Percentiles rank a stretch among this genome's conserved stretches.
These are phyloP conservation scores for Patagioenas fasciata DNA, from an alignment of 2,113 vertebrate species.

Conservation along the genomic window DNA sequence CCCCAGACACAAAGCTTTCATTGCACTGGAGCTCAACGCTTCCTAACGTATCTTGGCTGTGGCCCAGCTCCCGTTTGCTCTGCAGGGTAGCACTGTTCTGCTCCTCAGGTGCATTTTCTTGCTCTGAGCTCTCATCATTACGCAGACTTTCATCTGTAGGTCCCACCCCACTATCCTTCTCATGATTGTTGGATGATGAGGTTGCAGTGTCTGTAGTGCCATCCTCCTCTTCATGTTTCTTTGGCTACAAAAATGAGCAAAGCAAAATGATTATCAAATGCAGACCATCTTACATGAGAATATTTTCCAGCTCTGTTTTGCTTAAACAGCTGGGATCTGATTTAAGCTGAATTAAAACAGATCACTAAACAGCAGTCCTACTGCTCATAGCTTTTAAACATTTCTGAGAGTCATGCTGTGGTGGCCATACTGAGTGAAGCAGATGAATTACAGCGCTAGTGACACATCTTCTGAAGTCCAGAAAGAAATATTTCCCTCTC, in stretches of 20 bases:
- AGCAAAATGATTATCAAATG: not conserved
- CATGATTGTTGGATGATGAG: constrained; percentile 87
- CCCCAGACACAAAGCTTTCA: constrained; percentile 76
- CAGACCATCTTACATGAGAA: not conserved
- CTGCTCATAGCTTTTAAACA: not conserved
- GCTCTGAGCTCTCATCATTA: constrained; percentile 85
- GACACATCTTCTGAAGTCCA: not conserved
- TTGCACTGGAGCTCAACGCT: constrained; percentile 72
- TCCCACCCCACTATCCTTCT: constrained; percentile 82
- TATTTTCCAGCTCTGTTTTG: constrained; percentile 1
- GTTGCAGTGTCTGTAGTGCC: constrained; percentile 89
- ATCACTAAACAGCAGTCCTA: not conserved
- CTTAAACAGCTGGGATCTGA: constrained; percentile 2
- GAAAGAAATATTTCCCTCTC: not conserved
- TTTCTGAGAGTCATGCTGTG: constrained; percentile 1
- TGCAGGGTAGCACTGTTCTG: constrained; percentile 77
- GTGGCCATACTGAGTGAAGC: not conserved
- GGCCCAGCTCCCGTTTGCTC: constrained; percentile 70
- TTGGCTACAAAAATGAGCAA: constrained; percentile 72
- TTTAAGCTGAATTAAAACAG: not conserved
- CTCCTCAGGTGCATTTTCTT: constrained; percentile 83
- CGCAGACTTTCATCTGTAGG: constrained; percentile 82
- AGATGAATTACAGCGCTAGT: constrained; percentile 9
- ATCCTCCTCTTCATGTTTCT: constrained; percentile 86
- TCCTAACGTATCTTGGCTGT: constrained; percentile 68